These are phyloP conservation scores for Sebastes aleutianus DNA, from an alignment of 2,797 vertebrate species.

Conservation along the genomic window DNA sequence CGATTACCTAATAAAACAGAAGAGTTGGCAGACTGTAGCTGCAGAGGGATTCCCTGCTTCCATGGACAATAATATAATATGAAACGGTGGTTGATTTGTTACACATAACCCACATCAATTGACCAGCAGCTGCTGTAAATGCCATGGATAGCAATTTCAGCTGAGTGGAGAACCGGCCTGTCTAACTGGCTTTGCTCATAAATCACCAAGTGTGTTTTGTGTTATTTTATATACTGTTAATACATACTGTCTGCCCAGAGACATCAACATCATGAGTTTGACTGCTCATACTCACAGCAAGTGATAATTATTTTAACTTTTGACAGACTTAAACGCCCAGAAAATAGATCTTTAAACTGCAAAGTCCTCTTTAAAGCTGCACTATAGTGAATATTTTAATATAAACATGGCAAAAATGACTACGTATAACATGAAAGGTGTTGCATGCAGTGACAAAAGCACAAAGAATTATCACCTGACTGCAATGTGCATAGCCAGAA, in stretches of 20 bases:
- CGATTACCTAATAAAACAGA: neutral
- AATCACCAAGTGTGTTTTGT: slow-evolving; percentile 9
- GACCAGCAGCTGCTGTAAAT: slow-evolving; percentile 3
- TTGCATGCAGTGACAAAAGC: too few relatives aligned
- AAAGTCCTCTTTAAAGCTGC: neutral
- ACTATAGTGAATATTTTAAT: neutral
- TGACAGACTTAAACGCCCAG: neutral
- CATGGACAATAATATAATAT: neutral
- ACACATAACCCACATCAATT: neutral
- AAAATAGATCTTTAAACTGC: neutral
- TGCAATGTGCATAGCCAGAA: neutral
- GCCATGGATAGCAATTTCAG: slow-evolving; percentile 18
- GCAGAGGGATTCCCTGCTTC: neutral
- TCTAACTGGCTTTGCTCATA: slow-evolving; percentile 1
- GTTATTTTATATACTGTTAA: neutral
- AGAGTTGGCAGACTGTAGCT: neutral
- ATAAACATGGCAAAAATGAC: neutral
- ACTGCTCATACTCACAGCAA: neutral
- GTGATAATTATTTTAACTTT: neutral
- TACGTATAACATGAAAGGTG: neutral
- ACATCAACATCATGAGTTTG: neutral
- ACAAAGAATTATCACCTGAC: neutral
- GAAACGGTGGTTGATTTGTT: slow-evolving; percentile 35
- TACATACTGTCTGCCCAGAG: neutral
- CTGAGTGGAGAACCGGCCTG: slow-evolving; percentile 13